Evolutionary conservation across 2,797 vertebrate genomes (phyloP), one percentile per base, ranked within the genome.

Genomic region (Apodemus agrarius): DNA sequence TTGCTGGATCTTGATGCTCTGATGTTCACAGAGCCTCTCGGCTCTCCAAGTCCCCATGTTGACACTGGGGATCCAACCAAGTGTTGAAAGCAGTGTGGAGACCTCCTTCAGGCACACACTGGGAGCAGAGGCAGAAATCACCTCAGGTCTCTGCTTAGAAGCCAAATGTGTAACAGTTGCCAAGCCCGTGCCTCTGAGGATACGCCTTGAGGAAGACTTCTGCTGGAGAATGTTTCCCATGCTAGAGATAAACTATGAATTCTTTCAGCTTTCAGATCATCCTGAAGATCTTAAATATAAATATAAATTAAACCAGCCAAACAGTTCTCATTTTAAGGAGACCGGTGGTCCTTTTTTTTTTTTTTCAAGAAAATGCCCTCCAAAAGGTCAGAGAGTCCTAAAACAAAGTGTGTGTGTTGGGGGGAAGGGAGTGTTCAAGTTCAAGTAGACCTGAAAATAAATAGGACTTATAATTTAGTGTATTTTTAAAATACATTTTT

Each of bases 81-180:
- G 95, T 95, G 97, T 90, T 97, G 97, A 97, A 96, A 96, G 92
- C 87, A 26, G 93, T 0, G 61, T 29, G 87, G 97, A 34, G 96
- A 97, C 96, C 96, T 98, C 97, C 97, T 91, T 95, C 89, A 72
- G 46, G 85, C 72, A 89, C 96, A 96, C 43, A 59, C 94, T 97
- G 97, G 98, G 97, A 98, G 97, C 96, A 90, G 46, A 97, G 97
- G 97, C 74, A 96, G 97, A 97, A 97, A 98, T 79, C 97, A 82
- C 87, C 97, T 97, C 76, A 88, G 94, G 96, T 96, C 96, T 98
- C 97, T 90, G 95, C 89, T 97, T 57, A 21, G 78, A 96, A 97
- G 96, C 95, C 84, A 96, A 96, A 86, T 67, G 57, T 67, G 76
- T 43, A 43, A 90, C 57, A 19, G 46, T 90, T 96, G 90, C 91